These are phyloP conservation scores for Chouioia cunea DNA, from an alignment of 2,888 invertebrate species.

Conservation along the genomic window DNA sequence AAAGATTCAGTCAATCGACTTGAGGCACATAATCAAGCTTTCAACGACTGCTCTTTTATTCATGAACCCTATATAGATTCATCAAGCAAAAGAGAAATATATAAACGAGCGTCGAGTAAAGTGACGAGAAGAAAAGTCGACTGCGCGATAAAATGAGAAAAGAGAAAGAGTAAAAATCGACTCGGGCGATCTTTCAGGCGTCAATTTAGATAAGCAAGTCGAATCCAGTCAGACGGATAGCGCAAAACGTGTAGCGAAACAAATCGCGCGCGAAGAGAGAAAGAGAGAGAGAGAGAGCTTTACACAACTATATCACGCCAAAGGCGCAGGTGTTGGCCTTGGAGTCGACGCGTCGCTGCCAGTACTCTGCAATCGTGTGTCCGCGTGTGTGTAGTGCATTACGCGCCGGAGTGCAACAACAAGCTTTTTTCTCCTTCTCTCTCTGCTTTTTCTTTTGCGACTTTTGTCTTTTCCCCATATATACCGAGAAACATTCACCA, in stretches of 20 bases:
- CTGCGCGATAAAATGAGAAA: conserved; percentile 22
- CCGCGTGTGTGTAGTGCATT: conserved; percentile 29
- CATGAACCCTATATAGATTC: conserved; percentile 36
- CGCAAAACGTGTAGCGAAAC: conserved; percentile 14
- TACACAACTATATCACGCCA: background rate
- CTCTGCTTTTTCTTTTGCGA: background rate
- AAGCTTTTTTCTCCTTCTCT: conserved; percentile 27
- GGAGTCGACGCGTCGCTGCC: conserved; percentile 16
- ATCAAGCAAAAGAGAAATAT: conserved; percentile 24
- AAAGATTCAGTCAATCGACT: conserved; percentile 13
- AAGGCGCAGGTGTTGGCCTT: conserved; percentile 45
- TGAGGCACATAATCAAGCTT: conserved; percentile 27
- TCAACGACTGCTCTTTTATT: conserved; percentile 36
- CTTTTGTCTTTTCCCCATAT: conserved; percentile 23
- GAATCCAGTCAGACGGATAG: background rate
- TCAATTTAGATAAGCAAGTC: conserved; percentile 49
- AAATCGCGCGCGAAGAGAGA: conserved; percentile 24
- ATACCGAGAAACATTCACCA: conserved; percentile 34
- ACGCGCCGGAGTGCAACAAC: conserved; percentile 4
- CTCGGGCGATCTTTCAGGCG: conserved; percentile 42
- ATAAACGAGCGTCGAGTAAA: conserved; percentile 26
- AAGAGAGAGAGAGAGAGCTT: background rate
- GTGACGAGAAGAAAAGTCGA: conserved; percentile 45
- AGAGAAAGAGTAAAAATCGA: conserved; percentile 38
- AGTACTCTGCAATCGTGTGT: conserved; percentile 31